Conservation (phyloP, 2,888 invertebrate genomes). For the Eupithecia dodoneata region DNA sequence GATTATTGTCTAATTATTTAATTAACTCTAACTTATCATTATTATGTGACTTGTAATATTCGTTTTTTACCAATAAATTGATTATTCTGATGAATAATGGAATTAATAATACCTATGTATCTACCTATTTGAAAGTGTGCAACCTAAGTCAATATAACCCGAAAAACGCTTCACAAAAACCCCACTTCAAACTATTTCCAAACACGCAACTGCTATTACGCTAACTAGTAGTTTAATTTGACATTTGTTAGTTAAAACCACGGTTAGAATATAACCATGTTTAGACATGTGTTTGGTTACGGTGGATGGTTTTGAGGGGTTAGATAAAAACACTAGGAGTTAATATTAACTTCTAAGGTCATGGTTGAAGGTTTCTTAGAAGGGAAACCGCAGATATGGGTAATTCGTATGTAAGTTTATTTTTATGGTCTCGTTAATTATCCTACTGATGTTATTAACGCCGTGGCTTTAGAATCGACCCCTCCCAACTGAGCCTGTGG, state of each 20-base stretch:
- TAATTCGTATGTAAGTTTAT: neutral
- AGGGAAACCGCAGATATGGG: neutral
- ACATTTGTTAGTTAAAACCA: constrained; percentile 47
- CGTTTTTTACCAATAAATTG: too few relatives aligned
- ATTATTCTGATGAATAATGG: too few relatives aligned
- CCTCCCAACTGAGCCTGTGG: too few relatives aligned
- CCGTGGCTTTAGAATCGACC: too few relatives aligned
- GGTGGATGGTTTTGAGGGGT: constrained; percentile 32
- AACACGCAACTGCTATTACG: constrained; percentile 35
- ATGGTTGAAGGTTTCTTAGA: constrained; percentile 12
- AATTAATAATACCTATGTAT: too few relatives aligned
- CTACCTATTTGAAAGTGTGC: too few relatives aligned
- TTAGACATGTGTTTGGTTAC: constrained; percentile 44
- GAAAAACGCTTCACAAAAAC: constrained; percentile 7
- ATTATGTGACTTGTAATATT: too few relatives aligned
- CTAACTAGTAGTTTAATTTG: constrained; percentile 52
- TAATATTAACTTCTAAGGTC: constrained; percentile 7
- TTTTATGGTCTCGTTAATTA: too few relatives aligned
- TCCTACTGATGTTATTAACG: too few relatives aligned
- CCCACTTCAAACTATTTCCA: constrained; percentile 15
- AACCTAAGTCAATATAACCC: neutral
- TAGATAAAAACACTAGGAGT: constrained; percentile 12
- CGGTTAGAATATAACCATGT: constrained; percentile 17
- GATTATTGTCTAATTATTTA: too few relatives aligned
- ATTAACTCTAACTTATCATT: too few relatives aligned